A percentile compares a stretch with the other conserved stretches of the same genome.
Conservation (phyloP, 2,888 invertebrate species). For the Cryptus armator region DNA sequence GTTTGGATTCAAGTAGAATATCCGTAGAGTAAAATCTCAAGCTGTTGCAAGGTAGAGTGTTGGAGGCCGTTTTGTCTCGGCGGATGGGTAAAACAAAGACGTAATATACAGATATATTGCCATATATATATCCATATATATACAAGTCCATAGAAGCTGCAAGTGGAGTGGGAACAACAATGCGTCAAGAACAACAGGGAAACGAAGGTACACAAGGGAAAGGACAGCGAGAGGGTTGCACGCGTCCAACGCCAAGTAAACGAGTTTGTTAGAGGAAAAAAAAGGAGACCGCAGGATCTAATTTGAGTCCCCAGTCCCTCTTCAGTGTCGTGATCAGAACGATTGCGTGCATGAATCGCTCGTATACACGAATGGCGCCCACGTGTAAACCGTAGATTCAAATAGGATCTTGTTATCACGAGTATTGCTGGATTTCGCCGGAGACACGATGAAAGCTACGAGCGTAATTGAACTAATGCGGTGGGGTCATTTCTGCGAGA, state of each 20-base stretch:
- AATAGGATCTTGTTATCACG: background rate
- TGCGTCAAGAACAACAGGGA: background rate
- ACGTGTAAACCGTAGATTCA: background rate
- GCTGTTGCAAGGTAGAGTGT: too few species aligned
- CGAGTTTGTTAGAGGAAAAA: constrained; percentile 39
- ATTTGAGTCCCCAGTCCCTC: constrained; percentile 44
- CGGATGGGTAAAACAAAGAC: too few species aligned
- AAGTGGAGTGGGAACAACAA: constrained; percentile 1
- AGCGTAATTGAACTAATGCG: constrained; percentile 49
- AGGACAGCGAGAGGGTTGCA: background rate
- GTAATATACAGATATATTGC: too few species aligned
- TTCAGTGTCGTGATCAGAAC: constrained; percentile 42
- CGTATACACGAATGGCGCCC: constrained; percentile 5
- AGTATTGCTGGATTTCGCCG: background rate
- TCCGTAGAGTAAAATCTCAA: constrained; percentile 3
- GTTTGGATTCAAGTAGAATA: constrained; percentile 16
- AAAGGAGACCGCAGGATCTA: constrained; percentile 45
- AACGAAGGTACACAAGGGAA: background rate
- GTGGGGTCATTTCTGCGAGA: constrained; percentile 5
- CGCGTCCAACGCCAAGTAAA: constrained; percentile 5
- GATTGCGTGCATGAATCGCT: constrained; percentile 6
- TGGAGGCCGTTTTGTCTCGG: too few species aligned
- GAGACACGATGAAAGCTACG: constrained; percentile 27
- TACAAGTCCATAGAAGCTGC: background rate
- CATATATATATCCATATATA: too few species aligned